These are phyloP conservation scores for Ptilodon capucinus DNA, from an alignment of 2,888 invertebrate species.

Conservation along the genomic window DNA sequence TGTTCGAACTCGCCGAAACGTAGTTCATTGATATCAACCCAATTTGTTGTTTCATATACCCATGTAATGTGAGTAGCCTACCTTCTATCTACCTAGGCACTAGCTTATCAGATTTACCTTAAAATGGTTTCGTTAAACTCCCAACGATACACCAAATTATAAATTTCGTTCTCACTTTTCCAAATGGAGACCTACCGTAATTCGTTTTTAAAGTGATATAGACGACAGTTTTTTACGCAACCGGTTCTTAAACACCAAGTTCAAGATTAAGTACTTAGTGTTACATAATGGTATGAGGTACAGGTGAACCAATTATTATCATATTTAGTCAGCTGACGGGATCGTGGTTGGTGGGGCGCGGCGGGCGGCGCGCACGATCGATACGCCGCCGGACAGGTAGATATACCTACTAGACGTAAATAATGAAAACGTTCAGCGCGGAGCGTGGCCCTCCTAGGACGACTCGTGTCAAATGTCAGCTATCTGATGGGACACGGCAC, in stretches of 20 bases:
- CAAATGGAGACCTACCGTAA: neutral
- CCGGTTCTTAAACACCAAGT: slow-evolving; percentile 19
- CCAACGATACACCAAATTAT: too few species aligned
- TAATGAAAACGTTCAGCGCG: slow-evolving; percentile 65
- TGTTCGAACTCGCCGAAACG: slow-evolving; percentile 4
- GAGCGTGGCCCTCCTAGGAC: slow-evolving; percentile 39
- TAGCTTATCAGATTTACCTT: too few species aligned
- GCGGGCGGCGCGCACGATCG: slow-evolving; percentile 46
- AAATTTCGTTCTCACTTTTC: neutral
- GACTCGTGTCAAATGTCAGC: slow-evolving; percentile 58
- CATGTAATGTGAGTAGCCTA: slow-evolving; percentile 5
- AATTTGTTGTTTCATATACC: slow-evolving; percentile 19
- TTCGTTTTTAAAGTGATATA: too few species aligned
- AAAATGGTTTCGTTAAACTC: too few species aligned
- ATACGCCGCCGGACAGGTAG: slow-evolving; percentile 51
- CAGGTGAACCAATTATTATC: slow-evolving; percentile 58
- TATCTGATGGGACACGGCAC: slow-evolving; percentile 42
- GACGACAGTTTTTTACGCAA: slow-evolving; percentile 5
- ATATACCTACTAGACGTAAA: slow-evolving; percentile 59
- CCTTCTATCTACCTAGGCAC: too few species aligned
- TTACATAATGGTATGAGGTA: slow-evolving; percentile 48
- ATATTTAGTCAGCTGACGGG: slow-evolving; percentile 53
- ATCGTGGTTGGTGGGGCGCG: slow-evolving; percentile 38
- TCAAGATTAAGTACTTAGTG: slow-evolving; percentile 20
- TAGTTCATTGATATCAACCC: slow-evolving; percentile 12